Evolutionary conservation across 2,888 invertebrate genomes (phyloP).

Genomic region (Crossocerus cetratus): DNA sequence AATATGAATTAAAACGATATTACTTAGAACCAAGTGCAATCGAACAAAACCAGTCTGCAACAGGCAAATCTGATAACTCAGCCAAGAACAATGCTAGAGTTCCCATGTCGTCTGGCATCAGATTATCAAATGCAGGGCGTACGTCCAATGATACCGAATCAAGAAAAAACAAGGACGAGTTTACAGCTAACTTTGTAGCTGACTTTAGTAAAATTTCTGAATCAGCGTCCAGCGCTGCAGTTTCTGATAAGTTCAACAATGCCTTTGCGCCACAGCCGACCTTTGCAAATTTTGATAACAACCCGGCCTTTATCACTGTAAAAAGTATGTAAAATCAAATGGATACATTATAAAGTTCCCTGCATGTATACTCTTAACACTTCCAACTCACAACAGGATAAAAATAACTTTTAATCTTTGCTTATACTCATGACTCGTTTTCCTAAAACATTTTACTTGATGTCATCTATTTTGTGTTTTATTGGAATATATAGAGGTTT

Average conservation of each 20-base stretch:
- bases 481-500: too few species aligned
- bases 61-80: not conserved
- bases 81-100: not conserved
- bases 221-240: conserved; percentile 63
- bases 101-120: not conserved
- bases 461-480: too few species aligned
- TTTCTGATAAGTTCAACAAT: conserved; percentile 52
- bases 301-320: conserved; percentile 81
- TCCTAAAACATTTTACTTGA: too few species aligned
- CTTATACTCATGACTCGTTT: too few species aligned
- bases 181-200: conserved; percentile 73
- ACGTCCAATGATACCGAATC: conserved; percentile 53
- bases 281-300: conserved; percentile 87
- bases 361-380: too few species aligned
- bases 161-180: conserved; percentile 60
- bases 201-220: conserved; percentile 75
- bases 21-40: conserved; percentile 74
- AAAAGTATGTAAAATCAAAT: conserved; percentile 55
- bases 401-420: too few species aligned
- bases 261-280: conserved; percentile 76
- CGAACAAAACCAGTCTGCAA: conserved; percentile 53
- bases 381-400: too few species aligned
- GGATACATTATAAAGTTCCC: not conserved
- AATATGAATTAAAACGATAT: conserved; percentile 94
- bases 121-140: not conserved